A percentile compares a stretch with the other conserved stretches of the same genome.
phyloP scores from a whole-genome alignment of 53 echinoderm and acorn worm species.

The Echinarachnius parma region DNA sequence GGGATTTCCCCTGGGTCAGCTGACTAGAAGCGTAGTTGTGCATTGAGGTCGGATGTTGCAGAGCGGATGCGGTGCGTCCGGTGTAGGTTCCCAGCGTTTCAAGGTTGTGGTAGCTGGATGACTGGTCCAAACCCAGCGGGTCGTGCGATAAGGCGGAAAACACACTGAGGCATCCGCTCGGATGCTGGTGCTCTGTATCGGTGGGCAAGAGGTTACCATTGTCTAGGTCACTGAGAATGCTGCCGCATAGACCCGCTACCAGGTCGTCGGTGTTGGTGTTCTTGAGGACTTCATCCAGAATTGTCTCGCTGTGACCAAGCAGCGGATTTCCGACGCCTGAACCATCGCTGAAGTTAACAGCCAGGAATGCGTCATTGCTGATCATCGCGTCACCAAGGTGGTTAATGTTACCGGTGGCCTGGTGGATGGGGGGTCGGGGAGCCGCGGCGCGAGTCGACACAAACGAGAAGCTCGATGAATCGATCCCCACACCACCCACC shows the following conservation, averaged over 20 bases:
- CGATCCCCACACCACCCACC: background rate
- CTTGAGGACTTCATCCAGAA: conserved; percentile 46
- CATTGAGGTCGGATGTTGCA: conserved; percentile 14
- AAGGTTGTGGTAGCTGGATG: conserved; percentile 5
- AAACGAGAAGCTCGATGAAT: background rate
- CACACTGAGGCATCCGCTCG: conserved; percentile 12
- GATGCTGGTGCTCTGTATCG: conserved; percentile 4
- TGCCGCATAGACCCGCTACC: conserved; percentile 27
- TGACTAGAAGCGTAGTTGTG: conserved; percentile 34
- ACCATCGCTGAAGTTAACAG: conserved; percentile 14
- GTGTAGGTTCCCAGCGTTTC: background rate
- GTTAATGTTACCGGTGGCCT: conserved; percentile 13
- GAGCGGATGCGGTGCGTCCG: background rate
- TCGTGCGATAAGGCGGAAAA: conserved; percentile 2
- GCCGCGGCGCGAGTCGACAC: conserved; percentile 5
- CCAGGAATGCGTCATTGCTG: conserved; percentile 34
- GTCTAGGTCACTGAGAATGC: conserved; percentile 43
- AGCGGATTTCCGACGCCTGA: conserved; percentile 33
- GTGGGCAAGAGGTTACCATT: conserved; percentile 33
- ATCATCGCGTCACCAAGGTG: conserved; percentile 18
- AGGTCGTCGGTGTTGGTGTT: conserved; percentile 27
- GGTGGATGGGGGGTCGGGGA: conserved; percentile 3
- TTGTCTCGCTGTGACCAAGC: conserved; percentile 36
- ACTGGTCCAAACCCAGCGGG: conserved; percentile 6
- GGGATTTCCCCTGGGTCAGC: conserved; percentile 13